Evolutionary conservation across 2,113 vertebrate genomes (phyloP).

Genomic region (Channa maculata): DNA sequence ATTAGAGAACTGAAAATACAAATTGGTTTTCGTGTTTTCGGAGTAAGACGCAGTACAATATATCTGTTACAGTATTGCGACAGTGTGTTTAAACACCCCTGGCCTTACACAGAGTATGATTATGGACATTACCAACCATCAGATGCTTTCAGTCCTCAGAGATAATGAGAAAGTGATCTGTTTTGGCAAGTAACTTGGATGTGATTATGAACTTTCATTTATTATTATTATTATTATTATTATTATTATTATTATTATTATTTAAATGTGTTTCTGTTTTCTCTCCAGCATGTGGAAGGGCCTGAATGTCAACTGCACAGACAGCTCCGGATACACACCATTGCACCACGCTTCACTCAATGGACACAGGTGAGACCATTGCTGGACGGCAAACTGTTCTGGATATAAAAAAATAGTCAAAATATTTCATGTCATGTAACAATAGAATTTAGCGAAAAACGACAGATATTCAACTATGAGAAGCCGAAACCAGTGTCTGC

Average conservation of each 20-base stretch:
- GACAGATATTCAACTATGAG: no score
- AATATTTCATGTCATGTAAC: no score
- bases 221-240: no score
- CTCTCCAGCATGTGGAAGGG: conserved; percentile 94
- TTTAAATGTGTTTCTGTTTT: conserved; percentile 61
- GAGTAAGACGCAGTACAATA: not conserved
- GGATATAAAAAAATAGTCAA: no score
- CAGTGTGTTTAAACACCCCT: not conserved
- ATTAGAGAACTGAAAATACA: not conserved
- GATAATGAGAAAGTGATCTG: not conserved
- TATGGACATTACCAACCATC: not conserved
- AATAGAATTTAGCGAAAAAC: no score
- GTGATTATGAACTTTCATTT: conserved; percentile 1
- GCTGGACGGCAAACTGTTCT: no score
- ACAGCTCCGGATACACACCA: conserved; percentile 94
- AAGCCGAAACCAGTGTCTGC: no score
- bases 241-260: no score
- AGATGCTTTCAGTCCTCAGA: not conserved
- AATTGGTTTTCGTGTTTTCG: no score
- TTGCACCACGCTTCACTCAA: conserved; percentile 94
- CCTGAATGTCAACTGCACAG: conserved; percentile 95
- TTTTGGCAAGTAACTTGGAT: not conserved
- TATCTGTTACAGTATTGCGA: not conserved
- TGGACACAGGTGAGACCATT: conserved; percentile 90
- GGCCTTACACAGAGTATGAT: not conserved